Conservation (phyloP, 1,140 invertebrate species). For the Dolichoris vasculosae region DNA sequence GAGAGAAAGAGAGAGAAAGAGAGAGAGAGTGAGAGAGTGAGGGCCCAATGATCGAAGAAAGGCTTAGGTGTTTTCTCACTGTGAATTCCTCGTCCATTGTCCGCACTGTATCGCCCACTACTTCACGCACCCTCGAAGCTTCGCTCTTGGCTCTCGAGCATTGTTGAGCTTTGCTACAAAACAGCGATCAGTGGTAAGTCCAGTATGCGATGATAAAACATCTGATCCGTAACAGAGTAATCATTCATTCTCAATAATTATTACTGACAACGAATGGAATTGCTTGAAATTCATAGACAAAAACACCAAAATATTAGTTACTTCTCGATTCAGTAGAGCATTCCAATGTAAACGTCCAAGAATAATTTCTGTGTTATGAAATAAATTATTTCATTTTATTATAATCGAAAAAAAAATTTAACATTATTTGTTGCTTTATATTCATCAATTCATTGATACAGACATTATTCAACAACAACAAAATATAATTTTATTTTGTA, state of each 20-base stretch:
- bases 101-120: constrained; percentile 13
- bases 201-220: constrained; percentile 55
- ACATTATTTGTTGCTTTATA: no score
- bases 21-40: constrained; percentile 30
- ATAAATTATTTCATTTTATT: not conserved
- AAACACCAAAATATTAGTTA: constrained; percentile 38
- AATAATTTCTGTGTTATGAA: not conserved
- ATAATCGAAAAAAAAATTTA: no score
- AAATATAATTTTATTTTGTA: not conserved
- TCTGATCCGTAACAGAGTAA: constrained; percentile 13
- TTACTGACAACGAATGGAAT: not conserved
- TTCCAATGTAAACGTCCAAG: not conserved
- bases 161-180: constrained; percentile 54
- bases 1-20: constrained; percentile 52
- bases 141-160: constrained; percentile 36
- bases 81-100: constrained; percentile 26
- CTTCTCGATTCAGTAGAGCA: constrained; percentile 6
- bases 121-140: constrained; percentile 21
- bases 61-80: constrained; percentile 25
- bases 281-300: constrained; percentile 11
- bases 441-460: no score
- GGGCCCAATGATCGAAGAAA: not conserved
- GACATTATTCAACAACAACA: not conserved
- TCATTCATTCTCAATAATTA: constrained; percentile 11
- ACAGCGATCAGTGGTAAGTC: constrained; percentile 58